These are phyloP conservation scores for Coturnix japonica DNA, from an alignment of 2,113 vertebrate species.

Conservation along the genomic window DNA sequence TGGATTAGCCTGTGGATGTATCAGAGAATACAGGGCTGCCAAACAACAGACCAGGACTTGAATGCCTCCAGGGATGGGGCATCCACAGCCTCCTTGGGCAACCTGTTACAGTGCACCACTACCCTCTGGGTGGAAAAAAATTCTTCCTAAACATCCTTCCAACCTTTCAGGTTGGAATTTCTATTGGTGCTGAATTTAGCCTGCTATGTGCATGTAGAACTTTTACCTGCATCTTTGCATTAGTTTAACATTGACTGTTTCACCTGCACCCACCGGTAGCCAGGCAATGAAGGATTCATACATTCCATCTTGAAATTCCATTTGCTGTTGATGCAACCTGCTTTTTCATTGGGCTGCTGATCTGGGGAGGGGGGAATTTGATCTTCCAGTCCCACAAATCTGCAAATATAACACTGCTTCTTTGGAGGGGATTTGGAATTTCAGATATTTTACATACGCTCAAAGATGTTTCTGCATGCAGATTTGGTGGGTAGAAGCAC, in stretches of 20 bases:
- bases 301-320: fast-evolving
- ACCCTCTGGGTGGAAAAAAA: too few species aligned
- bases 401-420: not conserved
- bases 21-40: not conserved
- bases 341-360: not conserved
- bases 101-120: too few species aligned
- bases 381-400: not conserved
- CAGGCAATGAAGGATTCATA: not conserved
- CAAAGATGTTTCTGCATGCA: not conserved
- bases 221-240: not conserved
- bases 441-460: not conserved
- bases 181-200: not conserved
- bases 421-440: not conserved
- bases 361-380: not conserved
- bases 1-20: fast-evolving
- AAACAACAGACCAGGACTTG: too few species aligned
- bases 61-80: too few species aligned
- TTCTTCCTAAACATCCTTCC: too few species aligned
- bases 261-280: not conserved
- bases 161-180: not conserved
- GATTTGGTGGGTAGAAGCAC: not conserved
- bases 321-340: not conserved
- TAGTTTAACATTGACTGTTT: not conserved
- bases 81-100: too few species aligned
- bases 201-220: fast-evolving